Evolutionary conservation across 2,113 vertebrate genomes (phyloP), one percentile per base, ranked within the genome.

Genomic region (Phasianus colchicus): DNA sequence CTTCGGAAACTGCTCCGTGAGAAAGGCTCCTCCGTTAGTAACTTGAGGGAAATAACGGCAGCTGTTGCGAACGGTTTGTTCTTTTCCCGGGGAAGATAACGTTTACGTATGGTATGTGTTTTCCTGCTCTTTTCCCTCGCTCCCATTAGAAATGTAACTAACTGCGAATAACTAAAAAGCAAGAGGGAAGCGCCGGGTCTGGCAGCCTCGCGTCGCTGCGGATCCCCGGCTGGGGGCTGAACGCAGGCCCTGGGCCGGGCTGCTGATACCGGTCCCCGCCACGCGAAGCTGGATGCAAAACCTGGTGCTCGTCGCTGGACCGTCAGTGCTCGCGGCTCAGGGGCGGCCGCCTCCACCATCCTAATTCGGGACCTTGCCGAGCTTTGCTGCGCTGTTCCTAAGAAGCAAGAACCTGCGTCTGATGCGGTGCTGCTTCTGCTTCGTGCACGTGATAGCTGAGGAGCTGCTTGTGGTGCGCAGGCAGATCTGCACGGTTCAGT

Each of bases 391-490:
- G 34, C 47, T 60, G 42, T 36, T 64, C 47, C 67, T 47, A 63
- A 42, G 20, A 4, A 72, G 47, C 32, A 69, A 32, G 54, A 52
- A 11, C 5, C 0, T 29, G 32, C 25, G 71, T 2, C 54, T 65
- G 63, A 27, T 30, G 34, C 0, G 9, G 30, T 5, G 10, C 48
- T 82, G 75, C 22, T 0, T 77, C 67, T 34, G 47, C 72, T 73
- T 57, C 13, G 0, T 11, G 2, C 12, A 14, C 13, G 20, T 24
- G 29, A 2, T 34, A 72, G 48, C 65, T 29, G 48, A 60, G 65
- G 64, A 69, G 20, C 64, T 58, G 50, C 0, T 0, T 29, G 6
- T 73, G 83, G 30, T 45, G 4, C 15, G 32, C 0, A 0, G 11
- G 3, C 17, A 6, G 64, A 89, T 57, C 66, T 27, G 0, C 45